These are phyloP conservation scores for Pagrus major DNA, from an alignment of 2,113 vertebrate genomes.

Conservation along the genomic window DNA sequence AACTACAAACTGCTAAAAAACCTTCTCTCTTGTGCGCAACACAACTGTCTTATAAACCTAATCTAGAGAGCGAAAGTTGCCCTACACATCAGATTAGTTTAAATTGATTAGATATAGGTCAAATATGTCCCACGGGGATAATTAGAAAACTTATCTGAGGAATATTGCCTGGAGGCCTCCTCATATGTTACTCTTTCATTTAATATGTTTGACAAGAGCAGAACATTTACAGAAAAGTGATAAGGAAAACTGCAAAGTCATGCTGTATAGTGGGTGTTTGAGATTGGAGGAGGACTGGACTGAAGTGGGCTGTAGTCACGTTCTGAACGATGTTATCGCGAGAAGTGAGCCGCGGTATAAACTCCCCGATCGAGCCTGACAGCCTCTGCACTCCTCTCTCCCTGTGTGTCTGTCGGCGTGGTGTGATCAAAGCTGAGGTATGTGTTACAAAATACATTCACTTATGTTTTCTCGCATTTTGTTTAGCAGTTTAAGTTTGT, in stretches of 20 bases:
- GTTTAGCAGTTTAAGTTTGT: neutral
- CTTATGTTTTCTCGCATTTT: neutral
- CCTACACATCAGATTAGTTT: neutral
- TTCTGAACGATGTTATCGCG: conserved; percentile 68
- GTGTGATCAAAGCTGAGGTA: conserved; percentile 41
- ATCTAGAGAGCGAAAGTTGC: neutral
- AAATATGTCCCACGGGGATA: neutral
- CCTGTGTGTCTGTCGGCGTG: fast-evolving
- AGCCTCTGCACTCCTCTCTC: neutral
- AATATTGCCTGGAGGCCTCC: conserved; percentile 9
- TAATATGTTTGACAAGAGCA: conserved; percentile 14
- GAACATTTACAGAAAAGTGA: neutral
- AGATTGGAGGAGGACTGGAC: neutral
- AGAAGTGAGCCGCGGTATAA: conserved; percentile 73
- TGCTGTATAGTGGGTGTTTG: conserved; percentile 52
- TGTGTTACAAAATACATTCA: conserved; percentile 2
- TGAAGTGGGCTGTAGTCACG: conserved; percentile 12
- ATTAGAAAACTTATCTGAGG: neutral
- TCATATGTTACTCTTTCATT: neutral
- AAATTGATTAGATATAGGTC: neutral
- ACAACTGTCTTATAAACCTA: too few species aligned
- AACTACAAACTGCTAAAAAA: neutral
- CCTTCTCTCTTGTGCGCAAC: too few species aligned
- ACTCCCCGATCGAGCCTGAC: neutral
- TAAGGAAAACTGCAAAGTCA: conserved; percentile 82